Evolutionary conservation across 2,888 invertebrate genomes (phyloP), one percentile per base, ranked within the genome.

Genomic region (Autographa pulchrina): DNA sequence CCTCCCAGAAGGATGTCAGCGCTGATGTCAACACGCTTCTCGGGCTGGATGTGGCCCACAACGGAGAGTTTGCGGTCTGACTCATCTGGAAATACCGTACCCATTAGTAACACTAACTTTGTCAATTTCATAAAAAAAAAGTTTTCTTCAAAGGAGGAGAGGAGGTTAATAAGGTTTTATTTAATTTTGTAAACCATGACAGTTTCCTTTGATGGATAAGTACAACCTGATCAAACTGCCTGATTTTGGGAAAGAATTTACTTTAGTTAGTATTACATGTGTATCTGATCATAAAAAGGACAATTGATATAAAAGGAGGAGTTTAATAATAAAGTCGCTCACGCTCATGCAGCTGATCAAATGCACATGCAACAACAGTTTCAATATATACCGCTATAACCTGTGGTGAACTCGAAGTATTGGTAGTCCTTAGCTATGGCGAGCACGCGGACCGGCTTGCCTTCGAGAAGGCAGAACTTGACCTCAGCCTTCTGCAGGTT

Each of bases 1-100:
- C 96, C 96, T 1, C 95, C 94, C 6, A 96, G 93, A 43, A 95
- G 80, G 71, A 95, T 88, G 80, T 97, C 96, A 0, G 96, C 96
- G 62, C 96, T 96, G 74, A 97, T 85, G 84, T 97, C 97, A 6
- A 97, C 96, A 1, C 97, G 93, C 88, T 97, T 96, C 67, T 97
- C 97, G 0, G 96, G 95, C 62, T 97, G 96, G 5, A 97, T 80
- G 80, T 96, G 96, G 1, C 96, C 96, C 43, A 96, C 93, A 18
- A 96, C 88, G 11, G 93, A 92, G 0, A 97, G 85, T 82, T 96
- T 97, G 74, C 96, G 95, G 86, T 93, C 91, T 0, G 95, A 93
- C 65, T 95, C 93, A 18, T 93, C 95, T 95, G 85, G 32, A 35
- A 38, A 64, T 14, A 18, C 18, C 11, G 4, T 13, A 5, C 3